phyloP scores from a whole-genome alignment of 2,113 vertebrate genomes.

The Catagonus wagneri region DNA sequence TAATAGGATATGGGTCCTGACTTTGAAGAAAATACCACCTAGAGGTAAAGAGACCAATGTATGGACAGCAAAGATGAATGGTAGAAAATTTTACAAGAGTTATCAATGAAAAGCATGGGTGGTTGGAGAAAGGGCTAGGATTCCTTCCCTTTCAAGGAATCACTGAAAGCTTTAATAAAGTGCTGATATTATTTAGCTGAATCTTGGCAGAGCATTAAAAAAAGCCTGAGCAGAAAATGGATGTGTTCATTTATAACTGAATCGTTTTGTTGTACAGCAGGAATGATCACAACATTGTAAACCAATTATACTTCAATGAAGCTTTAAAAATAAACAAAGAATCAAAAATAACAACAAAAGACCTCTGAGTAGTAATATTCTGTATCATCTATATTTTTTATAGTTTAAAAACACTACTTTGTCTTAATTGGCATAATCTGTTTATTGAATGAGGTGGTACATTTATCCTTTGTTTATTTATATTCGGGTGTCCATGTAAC shows the following conservation, averaged over 20 bases:
- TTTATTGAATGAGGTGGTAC: not conserved
- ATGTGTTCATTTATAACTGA: too few species aligned
- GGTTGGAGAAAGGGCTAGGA: not conserved
- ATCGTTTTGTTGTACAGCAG: too few species aligned
- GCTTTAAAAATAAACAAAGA: too few species aligned
- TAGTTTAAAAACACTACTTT: not conserved
- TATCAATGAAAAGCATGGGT: not conserved
- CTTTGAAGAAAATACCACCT: not conserved
- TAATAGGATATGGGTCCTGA: not conserved
- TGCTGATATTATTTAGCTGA: not conserved
- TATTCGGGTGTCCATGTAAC: not conserved
- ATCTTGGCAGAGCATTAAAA: not conserved
- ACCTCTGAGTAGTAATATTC: not conserved
- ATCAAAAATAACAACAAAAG: too few species aligned
- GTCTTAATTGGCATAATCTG: not conserved
- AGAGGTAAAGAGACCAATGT: not conserved
- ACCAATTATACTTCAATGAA: too few species aligned
- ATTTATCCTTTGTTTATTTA: not conserved
- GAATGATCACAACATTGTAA: too few species aligned
- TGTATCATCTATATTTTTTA: not conserved
- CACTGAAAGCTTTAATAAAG: not conserved
- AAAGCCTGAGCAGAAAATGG: not conserved
- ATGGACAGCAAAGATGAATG: not conserved
- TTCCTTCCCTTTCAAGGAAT: not conserved
- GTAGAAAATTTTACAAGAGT: not conserved